phyloP scores from a whole-genome alignment of 2,888 invertebrate species.

The Habroteleia sp. region DNA sequence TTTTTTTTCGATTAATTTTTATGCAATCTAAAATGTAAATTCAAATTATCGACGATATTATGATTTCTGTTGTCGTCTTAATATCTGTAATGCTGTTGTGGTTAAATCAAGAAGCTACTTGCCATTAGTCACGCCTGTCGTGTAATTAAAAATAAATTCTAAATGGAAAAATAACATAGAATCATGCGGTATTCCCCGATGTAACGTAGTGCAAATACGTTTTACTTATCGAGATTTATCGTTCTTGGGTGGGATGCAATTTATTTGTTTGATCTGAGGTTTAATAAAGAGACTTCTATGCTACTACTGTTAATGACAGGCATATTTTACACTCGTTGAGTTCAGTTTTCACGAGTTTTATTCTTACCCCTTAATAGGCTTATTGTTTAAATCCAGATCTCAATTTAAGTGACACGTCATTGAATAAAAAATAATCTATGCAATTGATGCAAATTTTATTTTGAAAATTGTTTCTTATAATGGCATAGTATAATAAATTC shows the following conservation, averaged over 20 bases:
- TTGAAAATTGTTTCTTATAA: too few relatives aligned
- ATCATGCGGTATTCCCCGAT: slow-evolving; percentile 10
- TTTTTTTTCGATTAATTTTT: too few relatives aligned
- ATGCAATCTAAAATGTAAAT: slow-evolving; percentile 2
- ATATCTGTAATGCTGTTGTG: too few relatives aligned
- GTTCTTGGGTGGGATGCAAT: slow-evolving; percentile 34
- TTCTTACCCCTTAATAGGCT: slow-evolving; percentile 20
- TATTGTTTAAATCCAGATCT: neutral
- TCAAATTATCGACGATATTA: slow-evolving; percentile 9
- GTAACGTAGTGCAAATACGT: slow-evolving; percentile 1
- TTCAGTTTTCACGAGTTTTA: slow-evolving; percentile 9
- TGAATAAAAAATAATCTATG: too few relatives aligned
- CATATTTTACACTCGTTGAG: slow-evolving; percentile 30
- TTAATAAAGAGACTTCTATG: slow-evolving; percentile 43
- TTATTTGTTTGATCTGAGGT: slow-evolving; percentile 43
- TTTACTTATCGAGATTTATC: slow-evolving; percentile 38
- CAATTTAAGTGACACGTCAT: neutral
- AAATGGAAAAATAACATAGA: slow-evolving; percentile 18
- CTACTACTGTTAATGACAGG: slow-evolving; percentile 20
- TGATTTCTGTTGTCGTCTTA: too few relatives aligned
- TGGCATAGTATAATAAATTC: too few relatives aligned
- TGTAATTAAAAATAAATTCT: slow-evolving; percentile 22
- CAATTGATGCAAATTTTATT: too few relatives aligned
- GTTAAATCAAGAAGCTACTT: neutral
- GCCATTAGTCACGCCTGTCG: neutral